Conservation (phyloP, 2,113 vertebrate species). For the Poeciliopsis prolifica region DNA sequence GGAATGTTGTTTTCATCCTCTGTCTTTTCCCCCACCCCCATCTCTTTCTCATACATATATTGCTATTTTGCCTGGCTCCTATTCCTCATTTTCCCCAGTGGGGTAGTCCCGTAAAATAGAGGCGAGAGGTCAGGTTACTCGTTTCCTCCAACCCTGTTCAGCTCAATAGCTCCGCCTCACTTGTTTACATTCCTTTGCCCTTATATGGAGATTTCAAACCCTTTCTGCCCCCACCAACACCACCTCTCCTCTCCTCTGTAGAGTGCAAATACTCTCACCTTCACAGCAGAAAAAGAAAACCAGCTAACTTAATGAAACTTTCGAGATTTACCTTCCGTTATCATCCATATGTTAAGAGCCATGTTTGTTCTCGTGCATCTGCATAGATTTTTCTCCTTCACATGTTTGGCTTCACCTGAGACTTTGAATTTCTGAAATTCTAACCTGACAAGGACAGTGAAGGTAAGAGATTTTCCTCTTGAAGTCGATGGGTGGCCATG, state of each 20-base stretch:
- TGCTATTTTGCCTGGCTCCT: background rate
- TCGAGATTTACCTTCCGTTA: slow-evolving; percentile 52
- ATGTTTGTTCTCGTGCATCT: slow-evolving; percentile 23
- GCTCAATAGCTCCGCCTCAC: slow-evolving; percentile 73
- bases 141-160: slow-evolving; percentile 63
- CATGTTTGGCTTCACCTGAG: slow-evolving; percentile 7
- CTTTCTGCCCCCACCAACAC: slow-evolving; percentile 28
- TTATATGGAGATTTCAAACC: slow-evolving; percentile 80
- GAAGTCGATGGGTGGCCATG: slow-evolving; percentile 24
- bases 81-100: slow-evolving; percentile 28
- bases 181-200: slow-evolving; percentile 87
- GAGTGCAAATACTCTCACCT: slow-evolving; percentile 73
- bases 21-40: slow-evolving; percentile 15
- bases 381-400: slow-evolving; percentile 1
- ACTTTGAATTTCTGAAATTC: slow-evolving; percentile 12
- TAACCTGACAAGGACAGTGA: slow-evolving; percentile 47
- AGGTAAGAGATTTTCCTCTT: slow-evolving; percentile 61
- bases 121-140: slow-evolving; percentile 82
- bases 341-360: slow-evolving; percentile 34
- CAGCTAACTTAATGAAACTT: slow-evolving; percentile 49
- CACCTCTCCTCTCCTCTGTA: slow-evolving; percentile 59
- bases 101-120: slow-evolving; percentile 67
- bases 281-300: slow-evolving; percentile 61
- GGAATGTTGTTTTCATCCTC: slow-evolving; percentile 80
- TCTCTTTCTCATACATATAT: slow-evolving; percentile 9